Base-by-base conservation (phyloP, 92 coral and sea anemone species). In the Isaurus tuberculatus region DNA sequence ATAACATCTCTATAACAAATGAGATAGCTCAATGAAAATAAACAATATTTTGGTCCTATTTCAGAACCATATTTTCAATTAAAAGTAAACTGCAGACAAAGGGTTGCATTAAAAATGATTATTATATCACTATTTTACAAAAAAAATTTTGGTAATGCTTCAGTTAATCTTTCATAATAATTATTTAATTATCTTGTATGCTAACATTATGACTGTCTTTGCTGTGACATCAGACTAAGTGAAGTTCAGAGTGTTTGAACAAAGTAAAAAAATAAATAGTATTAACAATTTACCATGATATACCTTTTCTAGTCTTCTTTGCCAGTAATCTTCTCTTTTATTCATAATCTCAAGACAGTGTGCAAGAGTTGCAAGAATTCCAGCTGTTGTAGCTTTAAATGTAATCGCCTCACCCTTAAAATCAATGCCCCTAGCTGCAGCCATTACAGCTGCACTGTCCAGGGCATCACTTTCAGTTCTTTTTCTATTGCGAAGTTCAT, bases 361-460 rank as follows among this genome's bases (percentile, higher is more conserved):
- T 28, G 94, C 95, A 14, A 97, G 91, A 14, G 99, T 97, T 13
- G 97, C 99, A 20, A 97, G 86, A 37, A 97, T 97, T 9, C 99
- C 99, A 0, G 94, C 90, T 32, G 99, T 97, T 3, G 99, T 97
- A 20, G 99, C 99, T 79, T 97, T 94, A 83, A 97, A 97, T 1
- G 99, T 97, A 72, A 97, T 87, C 2, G 99, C 95, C 65, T 97
- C 99, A 15, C 99, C 99, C 86, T 92, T 90, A 70, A 97, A 97
- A 84, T 97, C 99, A 53, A 97, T 91, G 25, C 95, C 95, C 58
- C 86, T 91, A 22, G 98, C 98, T 75, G 89, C 83, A 5, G 98
- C 91, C 87, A 89, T 73, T 0, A 89, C 83, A 0, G 87, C 90
- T 44, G 87, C 79, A 68, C 63, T 77, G 16, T 85, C 89, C 30